phyloP scores from a whole-genome alignment of 1,140 invertebrate genomes.

The Nasonia giraulti region DNA sequence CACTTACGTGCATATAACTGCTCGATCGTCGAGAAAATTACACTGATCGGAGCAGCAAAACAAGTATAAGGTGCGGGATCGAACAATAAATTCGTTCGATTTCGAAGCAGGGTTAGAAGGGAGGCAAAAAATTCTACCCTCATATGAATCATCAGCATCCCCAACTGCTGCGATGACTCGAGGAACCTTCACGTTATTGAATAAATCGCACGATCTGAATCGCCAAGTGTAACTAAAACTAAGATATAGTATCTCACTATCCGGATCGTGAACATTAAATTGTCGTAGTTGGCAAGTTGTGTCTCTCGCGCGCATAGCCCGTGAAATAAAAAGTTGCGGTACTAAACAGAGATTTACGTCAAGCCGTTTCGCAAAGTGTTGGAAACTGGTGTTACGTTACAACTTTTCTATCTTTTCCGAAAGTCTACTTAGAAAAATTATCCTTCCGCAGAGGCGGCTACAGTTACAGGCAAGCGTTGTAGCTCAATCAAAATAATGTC shows the following conservation, averaged over 20 bases:
- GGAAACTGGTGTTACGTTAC: background rate
- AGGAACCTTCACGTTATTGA: background rate
- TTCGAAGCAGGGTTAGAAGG: too few relatives aligned
- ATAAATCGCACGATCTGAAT: background rate
- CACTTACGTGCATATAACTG: background rate
- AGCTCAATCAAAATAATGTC: too few relatives aligned
- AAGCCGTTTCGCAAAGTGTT: background rate
- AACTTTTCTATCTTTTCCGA: conserved; percentile 5
- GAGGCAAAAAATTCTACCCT: background rate
- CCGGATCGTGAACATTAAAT: background rate
- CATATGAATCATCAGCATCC: background rate
- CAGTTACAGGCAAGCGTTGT: too few relatives aligned
- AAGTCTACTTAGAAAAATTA: background rate
- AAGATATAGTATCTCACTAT: background rate
- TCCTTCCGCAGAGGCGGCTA: too few relatives aligned
- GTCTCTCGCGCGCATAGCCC: background rate
- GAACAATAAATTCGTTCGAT: too few relatives aligned
- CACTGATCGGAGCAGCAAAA: too few relatives aligned
- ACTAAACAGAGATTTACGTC: conserved; percentile 18
- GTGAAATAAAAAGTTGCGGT: background rate
- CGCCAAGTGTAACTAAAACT: background rate
- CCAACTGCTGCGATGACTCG: background rate
- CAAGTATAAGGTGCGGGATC: too few relatives aligned
- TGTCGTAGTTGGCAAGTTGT: background rate
- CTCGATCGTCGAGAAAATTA: too few relatives aligned